A percentile compares a stretch with the other conserved stretches of the same genome.
Conservation (phyloP, 2,888 invertebrate species). For the Penaeus monodon region DNA sequence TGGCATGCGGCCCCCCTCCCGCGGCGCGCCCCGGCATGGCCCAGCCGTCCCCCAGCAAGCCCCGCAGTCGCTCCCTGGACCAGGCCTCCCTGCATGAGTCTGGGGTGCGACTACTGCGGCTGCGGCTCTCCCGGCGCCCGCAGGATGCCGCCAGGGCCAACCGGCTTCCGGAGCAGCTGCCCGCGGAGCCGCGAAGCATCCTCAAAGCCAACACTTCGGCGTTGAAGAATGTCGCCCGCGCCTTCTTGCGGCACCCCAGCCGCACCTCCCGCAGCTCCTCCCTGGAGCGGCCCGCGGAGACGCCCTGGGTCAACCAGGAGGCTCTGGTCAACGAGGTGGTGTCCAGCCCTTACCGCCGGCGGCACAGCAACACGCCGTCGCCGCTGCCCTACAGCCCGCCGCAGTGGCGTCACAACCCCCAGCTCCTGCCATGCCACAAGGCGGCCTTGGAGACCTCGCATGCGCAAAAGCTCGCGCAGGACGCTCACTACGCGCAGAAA, state of each 20-base stretch:
- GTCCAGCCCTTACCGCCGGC: slow-evolving; percentile 37
- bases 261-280: background rate
- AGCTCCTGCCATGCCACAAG: slow-evolving; percentile 29
- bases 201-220: slow-evolving; percentile 7
- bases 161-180: background rate
- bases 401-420: slow-evolving; percentile 17
- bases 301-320: slow-evolving; percentile 31
- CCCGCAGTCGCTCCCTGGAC: slow-evolving; percentile 47
- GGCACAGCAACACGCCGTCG: slow-evolving; percentile 34
- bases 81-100: slow-evolving; percentile 38
- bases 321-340: slow-evolving; percentile 30
- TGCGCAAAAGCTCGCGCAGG: too few species aligned
- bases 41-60: slow-evolving; percentile 15
- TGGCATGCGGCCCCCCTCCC: too few species aligned
- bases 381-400: slow-evolving; percentile 12
- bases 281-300: background rate
- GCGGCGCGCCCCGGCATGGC: background rate
- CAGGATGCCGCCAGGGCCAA: background rate
- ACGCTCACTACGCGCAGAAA: too few species aligned
- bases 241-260: background rate
- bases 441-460: too few species aligned
- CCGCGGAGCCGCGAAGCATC: background rate
- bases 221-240: slow-evolving; percentile 1
- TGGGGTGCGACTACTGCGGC: slow-evolving; percentile 42
- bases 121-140: slow-evolving; percentile 26